Evolutionary conservation across 2,888 invertebrate genomes (phyloP), one percentile per base, ranked within the genome.

Genomic region (Himalopsyche kuldschensis): DNA sequence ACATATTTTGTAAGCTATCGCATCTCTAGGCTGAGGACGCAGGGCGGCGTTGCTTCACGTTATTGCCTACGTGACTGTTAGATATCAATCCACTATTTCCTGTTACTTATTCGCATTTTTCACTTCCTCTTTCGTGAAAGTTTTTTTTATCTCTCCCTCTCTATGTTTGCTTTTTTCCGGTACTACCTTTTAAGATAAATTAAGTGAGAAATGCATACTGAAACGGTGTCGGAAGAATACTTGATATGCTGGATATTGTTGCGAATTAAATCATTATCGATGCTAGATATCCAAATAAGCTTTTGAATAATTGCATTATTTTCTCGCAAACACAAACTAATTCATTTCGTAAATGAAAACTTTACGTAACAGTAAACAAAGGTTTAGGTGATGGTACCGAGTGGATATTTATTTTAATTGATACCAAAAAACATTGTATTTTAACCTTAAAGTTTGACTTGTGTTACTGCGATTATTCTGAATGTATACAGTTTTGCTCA

Each of bases 41-140:
- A 41, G 35, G 41, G 76, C 80, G 69, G 35, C 75, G 63, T 32
- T 80, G 79, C 83, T 83, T 82, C 55, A 78, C 84, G 84, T 85
- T 86, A 86, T 86, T 86, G 85, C 84, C 82, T 86, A 86, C 86
- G 86, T 86, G 86, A 86, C 86, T 82, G 78, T 47, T 79, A 79
- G 84, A 78, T 86, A 86, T 86, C 86, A 86, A 86, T 86, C 86
- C 85, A 79, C 84, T 82, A 82, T 82, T 84, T 78, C 84, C 83
- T 78, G 35, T 79, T 48, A 82, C 83, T 83, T 83, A 85, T 83
- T 75, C 78, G 35, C 82, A 84, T 78, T 84, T 80, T 82, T 82
- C 82, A 82, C 78, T 55, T 79, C 79, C 76, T 20, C 32, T 63
- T 63, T 63, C 63, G 63, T 63, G 63, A 63, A 63, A 63, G 69